These are phyloP conservation scores for Cataglyphis livida DNA, from an alignment of 2,888 invertebrate genomes.

Conservation along the genomic window DNA sequence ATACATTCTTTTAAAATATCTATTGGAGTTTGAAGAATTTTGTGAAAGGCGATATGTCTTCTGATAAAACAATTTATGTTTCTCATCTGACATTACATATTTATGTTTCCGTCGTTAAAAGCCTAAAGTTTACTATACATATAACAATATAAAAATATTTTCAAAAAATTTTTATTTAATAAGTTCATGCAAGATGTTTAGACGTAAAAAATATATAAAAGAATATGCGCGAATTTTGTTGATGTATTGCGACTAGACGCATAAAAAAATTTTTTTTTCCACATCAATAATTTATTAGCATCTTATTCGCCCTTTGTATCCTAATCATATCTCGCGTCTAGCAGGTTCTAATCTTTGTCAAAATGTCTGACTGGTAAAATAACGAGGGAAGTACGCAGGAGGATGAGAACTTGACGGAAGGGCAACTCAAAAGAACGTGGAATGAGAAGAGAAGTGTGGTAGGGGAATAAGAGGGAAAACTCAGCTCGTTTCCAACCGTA, in stretches of 20 bases:
- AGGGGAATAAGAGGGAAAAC: slow-evolving; percentile 70
- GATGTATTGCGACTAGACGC: background rate
- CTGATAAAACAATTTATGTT: slow-evolving; percentile 39
- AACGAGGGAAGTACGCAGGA: slow-evolving; percentile 33
- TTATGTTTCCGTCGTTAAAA: slow-evolving; percentile 13
- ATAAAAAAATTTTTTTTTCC: background rate
- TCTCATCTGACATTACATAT: slow-evolving; percentile 17
- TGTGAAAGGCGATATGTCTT: slow-evolving; percentile 9
- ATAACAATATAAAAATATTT: slow-evolving; percentile 8
- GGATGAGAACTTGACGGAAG: slow-evolving; percentile 55
- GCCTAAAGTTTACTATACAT: background rate
- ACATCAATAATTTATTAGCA: background rate
- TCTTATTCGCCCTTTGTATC: slow-evolving; percentile 36
- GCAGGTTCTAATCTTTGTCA: slow-evolving; percentile 46
- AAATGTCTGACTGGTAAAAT: slow-evolving; percentile 57
- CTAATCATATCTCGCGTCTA: slow-evolving; percentile 24
- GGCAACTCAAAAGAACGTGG: slow-evolving; percentile 64
- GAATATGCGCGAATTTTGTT: background rate
- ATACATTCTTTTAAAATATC: slow-evolving; percentile 49
- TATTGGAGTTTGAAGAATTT: slow-evolving; percentile 17
- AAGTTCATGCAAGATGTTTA: background rate
- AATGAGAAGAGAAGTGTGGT: slow-evolving; percentile 50
- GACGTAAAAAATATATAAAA: slow-evolving; percentile 7
- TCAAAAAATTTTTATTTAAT: background rate
- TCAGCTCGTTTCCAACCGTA: slow-evolving; percentile 75